Conservation (phyloP, 2,888 invertebrate species). For the Altica lythri region DNA sequence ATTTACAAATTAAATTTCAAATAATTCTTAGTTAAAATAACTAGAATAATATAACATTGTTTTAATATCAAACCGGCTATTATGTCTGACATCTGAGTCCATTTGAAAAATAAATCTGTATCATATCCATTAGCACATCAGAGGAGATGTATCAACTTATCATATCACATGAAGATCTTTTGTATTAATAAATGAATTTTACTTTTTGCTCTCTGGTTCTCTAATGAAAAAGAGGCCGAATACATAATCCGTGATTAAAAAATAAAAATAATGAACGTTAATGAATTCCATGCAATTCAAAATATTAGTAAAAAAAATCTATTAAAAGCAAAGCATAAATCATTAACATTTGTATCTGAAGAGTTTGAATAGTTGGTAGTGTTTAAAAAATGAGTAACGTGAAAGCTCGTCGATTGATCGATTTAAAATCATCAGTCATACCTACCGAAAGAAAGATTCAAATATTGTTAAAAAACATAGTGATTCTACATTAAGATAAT, state of each 20-base stretch:
- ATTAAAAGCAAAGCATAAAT: conserved; percentile 43
- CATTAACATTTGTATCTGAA: conserved; percentile 31
- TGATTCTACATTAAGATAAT: no score
- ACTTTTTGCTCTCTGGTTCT: conserved; percentile 22
- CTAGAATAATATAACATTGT: background rate
- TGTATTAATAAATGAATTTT: conserved; percentile 20
- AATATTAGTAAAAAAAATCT: conserved; percentile 40
- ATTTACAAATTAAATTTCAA: no score
- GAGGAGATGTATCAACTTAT: conserved; percentile 17
- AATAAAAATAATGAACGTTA: conserved; percentile 26
- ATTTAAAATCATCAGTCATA: conserved; percentile 10
- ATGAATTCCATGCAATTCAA: conserved; percentile 43
- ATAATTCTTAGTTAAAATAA: background rate
- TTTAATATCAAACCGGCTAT: background rate
- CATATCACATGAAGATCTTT: conserved; percentile 22
- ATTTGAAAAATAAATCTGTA: conserved; percentile 19
- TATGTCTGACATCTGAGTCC: conserved; percentile 1
- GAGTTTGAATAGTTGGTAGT: conserved; percentile 11
- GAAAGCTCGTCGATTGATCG: conserved; percentile 10
- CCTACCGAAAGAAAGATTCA: no score
- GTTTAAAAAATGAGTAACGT: conserved; percentile 11
- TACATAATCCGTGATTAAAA: conserved; percentile 23
- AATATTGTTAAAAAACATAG: no score
- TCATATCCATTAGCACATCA: conserved; percentile 23
- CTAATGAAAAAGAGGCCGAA: conserved; percentile 13